A percentile compares a stretch with the other conserved stretches of the same genome.
These are phyloP conservation scores for Ptiloglossa arizonensis DNA, from an alignment of 1,140 invertebrate genomes.

Conservation along the genomic window DNA sequence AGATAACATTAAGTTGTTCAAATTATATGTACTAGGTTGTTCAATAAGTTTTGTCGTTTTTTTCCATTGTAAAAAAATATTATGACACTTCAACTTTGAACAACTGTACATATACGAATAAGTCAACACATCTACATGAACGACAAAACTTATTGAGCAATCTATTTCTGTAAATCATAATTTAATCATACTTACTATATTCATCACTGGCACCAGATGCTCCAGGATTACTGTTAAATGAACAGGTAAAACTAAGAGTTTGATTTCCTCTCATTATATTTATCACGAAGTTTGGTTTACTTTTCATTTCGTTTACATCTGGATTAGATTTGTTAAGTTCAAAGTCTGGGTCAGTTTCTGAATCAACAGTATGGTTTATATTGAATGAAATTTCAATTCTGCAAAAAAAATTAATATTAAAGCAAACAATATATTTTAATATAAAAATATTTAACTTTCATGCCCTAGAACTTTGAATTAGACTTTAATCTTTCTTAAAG, in stretches of 20 bases:
- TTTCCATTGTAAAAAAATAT: too few species aligned
- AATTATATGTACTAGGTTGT: too few species aligned
- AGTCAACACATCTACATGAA: too few species aligned
- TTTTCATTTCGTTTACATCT: slow-evolving; percentile 90
- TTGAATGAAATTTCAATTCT: slow-evolving; percentile 91
- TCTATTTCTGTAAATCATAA: slow-evolving; percentile 54
- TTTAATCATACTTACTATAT: slow-evolving; percentile 84
- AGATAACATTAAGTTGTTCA: too few species aligned
- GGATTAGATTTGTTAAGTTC: slow-evolving; percentile 86
- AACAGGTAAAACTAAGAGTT: slow-evolving; percentile 91
- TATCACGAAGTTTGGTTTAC: slow-evolving; percentile 93
- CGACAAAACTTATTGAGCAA: too few species aligned
- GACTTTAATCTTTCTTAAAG: slow-evolving; percentile 2
- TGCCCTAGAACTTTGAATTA: neutral
- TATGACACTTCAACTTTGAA: too few species aligned
- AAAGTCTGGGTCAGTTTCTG: slow-evolving; percentile 86
- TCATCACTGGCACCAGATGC: slow-evolving; percentile 86
- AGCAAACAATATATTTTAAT: neutral
- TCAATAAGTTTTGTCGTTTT: too few species aligned
- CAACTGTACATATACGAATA: too few species aligned
- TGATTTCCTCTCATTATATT: slow-evolving; percentile 89
- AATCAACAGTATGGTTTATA: slow-evolving; percentile 94
- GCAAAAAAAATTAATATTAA: slow-evolving; percentile 55
- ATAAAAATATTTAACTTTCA: neutral
- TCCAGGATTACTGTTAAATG: slow-evolving; percentile 85